Conservation (phyloP, 2,888 invertebrate species). For the Lottia gigantea region DNA sequence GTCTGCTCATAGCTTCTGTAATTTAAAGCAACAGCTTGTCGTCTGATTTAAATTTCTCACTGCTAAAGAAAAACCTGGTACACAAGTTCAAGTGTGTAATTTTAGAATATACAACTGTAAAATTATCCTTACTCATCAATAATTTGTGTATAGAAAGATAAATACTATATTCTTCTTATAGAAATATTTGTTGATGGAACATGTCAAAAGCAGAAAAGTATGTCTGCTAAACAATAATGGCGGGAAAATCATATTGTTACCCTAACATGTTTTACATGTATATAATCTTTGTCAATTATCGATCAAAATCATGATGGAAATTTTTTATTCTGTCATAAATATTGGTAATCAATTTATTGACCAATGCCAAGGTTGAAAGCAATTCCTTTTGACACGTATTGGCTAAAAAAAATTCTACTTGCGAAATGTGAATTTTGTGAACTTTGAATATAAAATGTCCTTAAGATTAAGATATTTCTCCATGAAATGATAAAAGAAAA, state of each 20-base stretch:
- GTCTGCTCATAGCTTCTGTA: too few species aligned
- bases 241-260: background rate
- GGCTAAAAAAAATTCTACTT: background rate
- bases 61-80: too few species aligned
- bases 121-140: background rate
- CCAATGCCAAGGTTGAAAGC: background rate
- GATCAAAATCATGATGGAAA: background rate
- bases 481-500: too few species aligned
- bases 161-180: background rate
- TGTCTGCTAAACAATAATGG: background rate
- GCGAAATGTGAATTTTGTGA: background rate
- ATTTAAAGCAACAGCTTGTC: too few species aligned
- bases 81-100: too few species aligned
- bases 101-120: background rate
- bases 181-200: constrained; percentile 1
- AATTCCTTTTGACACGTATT: background rate
- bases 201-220: background rate
- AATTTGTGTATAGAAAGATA: background rate
- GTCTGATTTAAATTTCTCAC: too few species aligned
- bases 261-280: constrained; percentile 11
- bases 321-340: background rate
- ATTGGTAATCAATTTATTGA: constrained; percentile 8
- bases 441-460: too few species aligned
- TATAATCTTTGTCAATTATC: constrained; percentile 8
- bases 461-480: too few species aligned